Percentiles rank a stretch among this genome's conserved stretches.
phyloP scores from a whole-genome alignment of 53 echinoderm and acorn worm genomes.

The Echinometra lucunter region DNA sequence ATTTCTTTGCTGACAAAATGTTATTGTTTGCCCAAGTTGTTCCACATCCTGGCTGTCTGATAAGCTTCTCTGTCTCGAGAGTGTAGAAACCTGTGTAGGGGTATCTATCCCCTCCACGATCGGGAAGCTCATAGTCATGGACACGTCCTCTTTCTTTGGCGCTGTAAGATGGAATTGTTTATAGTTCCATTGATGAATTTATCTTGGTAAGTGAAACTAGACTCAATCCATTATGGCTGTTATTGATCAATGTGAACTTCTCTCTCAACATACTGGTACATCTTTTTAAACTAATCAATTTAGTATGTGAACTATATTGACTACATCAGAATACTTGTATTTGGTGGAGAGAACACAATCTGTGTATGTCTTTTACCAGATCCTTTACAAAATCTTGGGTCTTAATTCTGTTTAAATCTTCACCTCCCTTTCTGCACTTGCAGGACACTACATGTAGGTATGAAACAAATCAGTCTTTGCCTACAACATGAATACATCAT shows the following conservation, averaged over 20 bases:
- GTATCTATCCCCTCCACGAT: constrained; percentile 41
- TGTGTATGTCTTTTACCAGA: not conserved
- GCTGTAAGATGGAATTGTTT: constrained; percentile 34
- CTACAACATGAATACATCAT: not conserved
- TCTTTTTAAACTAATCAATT: not conserved
- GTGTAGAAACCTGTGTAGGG: constrained; percentile 65
- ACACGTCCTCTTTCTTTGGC: constrained; percentile 36
- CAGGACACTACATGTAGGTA: not conserved
- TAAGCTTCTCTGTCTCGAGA: constrained; percentile 48
- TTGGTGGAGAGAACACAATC: not conserved
- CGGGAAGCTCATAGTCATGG: constrained; percentile 40
- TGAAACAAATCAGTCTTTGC: not conserved
- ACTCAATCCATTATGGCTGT: not conserved
- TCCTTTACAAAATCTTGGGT: not conserved
- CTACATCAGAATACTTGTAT: not conserved
- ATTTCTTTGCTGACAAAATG: constrained; percentile 34
- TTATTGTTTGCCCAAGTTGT: constrained; percentile 4
- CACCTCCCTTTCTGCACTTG: not conserved
- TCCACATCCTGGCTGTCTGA: constrained; percentile 27
- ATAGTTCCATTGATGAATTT: constrained; percentile 10
- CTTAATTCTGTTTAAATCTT: not conserved
- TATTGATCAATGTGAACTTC: not conserved
- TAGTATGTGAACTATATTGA: not conserved
- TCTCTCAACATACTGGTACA: not conserved
- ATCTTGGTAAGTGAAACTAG: not conserved